These are phyloP conservation scores for Taxidea taxus DNA, from an alignment of 2,113 vertebrate species.

Conservation along the genomic window DNA sequence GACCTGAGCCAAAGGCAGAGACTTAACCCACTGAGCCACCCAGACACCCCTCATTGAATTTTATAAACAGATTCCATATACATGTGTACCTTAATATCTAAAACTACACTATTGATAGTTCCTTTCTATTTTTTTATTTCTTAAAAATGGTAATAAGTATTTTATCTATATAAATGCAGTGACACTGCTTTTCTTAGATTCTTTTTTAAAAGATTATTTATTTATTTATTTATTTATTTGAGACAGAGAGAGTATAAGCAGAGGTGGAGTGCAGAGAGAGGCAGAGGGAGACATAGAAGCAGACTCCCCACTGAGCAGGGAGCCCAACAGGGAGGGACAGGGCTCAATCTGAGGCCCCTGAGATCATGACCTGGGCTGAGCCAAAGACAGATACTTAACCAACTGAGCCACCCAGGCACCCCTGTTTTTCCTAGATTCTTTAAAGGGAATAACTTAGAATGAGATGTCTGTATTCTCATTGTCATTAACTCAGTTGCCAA, in stretches of 20 bases:
- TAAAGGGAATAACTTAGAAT: neutral
- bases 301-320: neutral
- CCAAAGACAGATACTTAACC: neutral
- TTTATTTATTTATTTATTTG: neutral
- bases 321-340: neutral
- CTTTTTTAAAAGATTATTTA: neutral
- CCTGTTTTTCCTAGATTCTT: neutral
- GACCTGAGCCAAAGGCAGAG: no score
- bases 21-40: no score
- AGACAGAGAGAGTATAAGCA: neutral
- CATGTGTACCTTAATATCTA: neutral
- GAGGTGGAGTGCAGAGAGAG: neutral
- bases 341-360: neutral
- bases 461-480: neutral
- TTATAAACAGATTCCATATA: neutral
- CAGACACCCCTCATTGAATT: neutral
- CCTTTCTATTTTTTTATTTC: neutral
- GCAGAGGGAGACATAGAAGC: neutral
- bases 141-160: neutral
- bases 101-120: neutral
- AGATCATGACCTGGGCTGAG: neutral
- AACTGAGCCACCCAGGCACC: neutral
- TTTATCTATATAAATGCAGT: neutral
- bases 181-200: neutral
- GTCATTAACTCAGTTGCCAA: neutral